phyloP scores from a whole-genome alignment of 2,113 vertebrate genomes.

The Elgaria multicarinata region DNA sequence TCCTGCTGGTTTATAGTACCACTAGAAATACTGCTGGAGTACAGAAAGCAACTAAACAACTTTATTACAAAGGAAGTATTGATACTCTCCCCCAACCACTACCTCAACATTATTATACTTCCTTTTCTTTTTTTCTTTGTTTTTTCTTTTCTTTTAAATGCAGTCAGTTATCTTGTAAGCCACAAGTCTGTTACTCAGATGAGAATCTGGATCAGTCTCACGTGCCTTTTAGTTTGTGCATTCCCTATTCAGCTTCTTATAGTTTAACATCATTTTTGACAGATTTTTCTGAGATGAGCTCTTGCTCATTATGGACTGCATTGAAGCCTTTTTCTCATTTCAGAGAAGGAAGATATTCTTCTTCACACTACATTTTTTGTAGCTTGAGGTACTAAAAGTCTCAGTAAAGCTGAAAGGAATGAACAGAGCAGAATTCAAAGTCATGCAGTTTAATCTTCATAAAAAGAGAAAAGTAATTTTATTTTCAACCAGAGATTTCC shows the following conservation, averaged over 20 bases:
- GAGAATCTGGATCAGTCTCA: neutral
- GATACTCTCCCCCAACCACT: neutral
- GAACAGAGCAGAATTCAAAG: neutral
- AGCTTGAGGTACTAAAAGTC: neutral
- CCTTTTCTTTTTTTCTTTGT: neutral
- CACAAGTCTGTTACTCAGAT: slow-evolving; percentile 26
- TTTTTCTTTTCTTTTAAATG: slow-evolving; percentile 17
- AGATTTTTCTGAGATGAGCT: neutral
- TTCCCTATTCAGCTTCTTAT: neutral
- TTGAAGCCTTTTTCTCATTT: neutral
- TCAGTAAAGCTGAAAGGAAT: neutral
- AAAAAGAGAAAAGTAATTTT: neutral
- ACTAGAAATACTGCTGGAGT: neutral
- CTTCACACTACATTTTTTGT: neutral
- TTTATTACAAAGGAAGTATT: neutral
- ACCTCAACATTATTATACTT: neutral
- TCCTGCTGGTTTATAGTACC: neutral
- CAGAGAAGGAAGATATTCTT: neutral
- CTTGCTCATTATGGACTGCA: neutral
- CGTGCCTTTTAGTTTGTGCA: neutral
- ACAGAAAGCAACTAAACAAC: neutral
- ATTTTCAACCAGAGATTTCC: neutral
- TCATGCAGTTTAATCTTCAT: neutral
- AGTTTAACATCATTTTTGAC: neutral
- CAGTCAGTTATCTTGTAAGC: neutral